Conservation (phyloP, 2,797 vertebrate species). For the Sebastes itinus region DNA sequence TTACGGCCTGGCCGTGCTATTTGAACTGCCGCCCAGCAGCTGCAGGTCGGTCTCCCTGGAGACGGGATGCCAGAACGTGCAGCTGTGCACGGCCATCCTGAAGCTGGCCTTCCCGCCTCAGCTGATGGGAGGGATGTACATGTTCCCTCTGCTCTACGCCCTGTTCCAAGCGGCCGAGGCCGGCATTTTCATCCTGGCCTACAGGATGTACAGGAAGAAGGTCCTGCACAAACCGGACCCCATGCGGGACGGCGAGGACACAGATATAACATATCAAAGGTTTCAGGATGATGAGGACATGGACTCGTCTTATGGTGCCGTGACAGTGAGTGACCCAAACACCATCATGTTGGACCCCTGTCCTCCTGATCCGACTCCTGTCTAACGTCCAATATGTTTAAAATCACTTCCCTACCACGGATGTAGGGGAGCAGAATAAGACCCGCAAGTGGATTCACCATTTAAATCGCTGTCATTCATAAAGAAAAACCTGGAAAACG, state of each 20-base stretch:
- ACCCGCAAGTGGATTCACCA: conserved; percentile 17
- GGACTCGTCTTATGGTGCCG: conserved; percentile 89
- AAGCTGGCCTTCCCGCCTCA: conserved; percentile 95
- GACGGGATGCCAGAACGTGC: conserved; percentile 97
- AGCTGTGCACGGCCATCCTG: conserved; percentile 96
- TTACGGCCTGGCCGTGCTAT: conserved; percentile 90
- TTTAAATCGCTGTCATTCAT: background rate
- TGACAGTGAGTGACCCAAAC: conserved; percentile 84
- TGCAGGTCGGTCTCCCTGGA: conserved; percentile 92
- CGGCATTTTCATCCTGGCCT: conserved; percentile 90
- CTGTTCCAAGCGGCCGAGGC: conserved; percentile 97
- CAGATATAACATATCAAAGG: conserved; percentile 91
- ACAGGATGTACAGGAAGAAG: conserved; percentile 89
- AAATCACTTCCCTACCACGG: too few species aligned
- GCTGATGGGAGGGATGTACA: conserved; percentile 94
- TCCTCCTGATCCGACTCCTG: conserved; percentile 77
- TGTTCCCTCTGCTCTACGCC: conserved; percentile 96
- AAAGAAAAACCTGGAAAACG: background rate
- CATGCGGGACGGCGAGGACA: conserved; percentile 81
- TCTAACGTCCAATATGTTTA: conserved; percentile 48
- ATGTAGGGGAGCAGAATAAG: background rate
- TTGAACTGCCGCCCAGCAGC: conserved; percentile 90
- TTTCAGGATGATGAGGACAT: conserved; percentile 90
- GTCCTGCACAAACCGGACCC: conserved; percentile 86
- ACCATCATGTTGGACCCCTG: conserved; percentile 83